phyloP scores from a whole-genome alignment of 2,797 vertebrate species.

The Leuciscus waleckii region DNA sequence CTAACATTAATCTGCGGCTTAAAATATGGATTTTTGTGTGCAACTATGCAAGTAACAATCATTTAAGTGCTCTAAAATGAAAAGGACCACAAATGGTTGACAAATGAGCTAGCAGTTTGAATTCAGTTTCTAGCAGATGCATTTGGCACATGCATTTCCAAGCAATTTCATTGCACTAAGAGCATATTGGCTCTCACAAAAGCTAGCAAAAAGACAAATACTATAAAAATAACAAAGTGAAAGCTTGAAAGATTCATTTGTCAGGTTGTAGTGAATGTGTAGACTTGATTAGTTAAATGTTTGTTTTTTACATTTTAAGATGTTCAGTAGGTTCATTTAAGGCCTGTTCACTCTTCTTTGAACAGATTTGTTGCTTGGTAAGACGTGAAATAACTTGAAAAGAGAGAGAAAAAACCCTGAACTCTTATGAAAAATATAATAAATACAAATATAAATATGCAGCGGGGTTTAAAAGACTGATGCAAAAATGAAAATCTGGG shows the following conservation, averaged over 20 bases:
- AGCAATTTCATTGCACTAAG: constrained; percentile 39
- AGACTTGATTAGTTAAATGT: background rate
- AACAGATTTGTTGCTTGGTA: background rate
- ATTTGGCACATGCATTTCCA: constrained; percentile 44
- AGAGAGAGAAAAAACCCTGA: background rate
- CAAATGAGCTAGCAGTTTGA: constrained; percentile 27
- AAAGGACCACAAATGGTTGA: constrained; percentile 24
- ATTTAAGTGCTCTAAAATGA: constrained; percentile 21
- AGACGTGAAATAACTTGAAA: background rate
- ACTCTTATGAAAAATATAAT: background rate
- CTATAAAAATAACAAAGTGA: background rate
- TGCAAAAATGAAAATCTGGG: background rate
- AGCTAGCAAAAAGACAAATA: background rate
- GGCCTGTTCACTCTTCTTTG: background rate
- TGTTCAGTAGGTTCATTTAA: background rate
- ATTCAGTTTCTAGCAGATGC: constrained; percentile 45
- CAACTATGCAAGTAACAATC: constrained; percentile 21
- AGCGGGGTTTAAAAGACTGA: background rate
- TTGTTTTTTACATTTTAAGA: background rate
- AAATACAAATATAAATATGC: background rate
- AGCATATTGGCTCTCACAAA: constrained; percentile 12
- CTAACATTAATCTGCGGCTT: constrained; percentile 1
- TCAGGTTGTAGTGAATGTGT: background rate
- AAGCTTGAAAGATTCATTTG: background rate
- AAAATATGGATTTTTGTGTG: constrained; percentile 3